These are phyloP conservation scores for Cyrtonyx montezumae DNA, from an alignment of 2,113 vertebrate species.

Conservation along the genomic window DNA sequence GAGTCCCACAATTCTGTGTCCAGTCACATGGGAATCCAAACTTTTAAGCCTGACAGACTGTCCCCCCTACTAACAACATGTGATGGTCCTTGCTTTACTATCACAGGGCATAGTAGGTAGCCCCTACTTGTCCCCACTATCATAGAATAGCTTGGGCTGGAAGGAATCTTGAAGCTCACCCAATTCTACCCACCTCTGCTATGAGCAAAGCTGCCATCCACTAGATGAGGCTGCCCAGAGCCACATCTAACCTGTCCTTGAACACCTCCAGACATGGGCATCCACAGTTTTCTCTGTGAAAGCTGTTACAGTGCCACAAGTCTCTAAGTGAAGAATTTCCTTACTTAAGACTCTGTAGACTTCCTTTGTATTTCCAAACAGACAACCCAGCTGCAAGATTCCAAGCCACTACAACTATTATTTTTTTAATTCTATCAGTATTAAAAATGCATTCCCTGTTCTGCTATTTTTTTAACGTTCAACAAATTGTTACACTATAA, in stretches of 20 bases:
- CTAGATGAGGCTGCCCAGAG: no score
- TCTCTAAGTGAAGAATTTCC: no score
- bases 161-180: no score
- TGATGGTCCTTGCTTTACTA: neutral
- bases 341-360: neutral
- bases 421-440: neutral
- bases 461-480: no score
- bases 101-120: neutral
- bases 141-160: no score
- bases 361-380: fast-evolving
- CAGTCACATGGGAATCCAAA: neutral
- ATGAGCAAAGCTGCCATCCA: no score
- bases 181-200: no score
- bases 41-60: neutral
- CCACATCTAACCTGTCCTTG: no score
- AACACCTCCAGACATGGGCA: no score
- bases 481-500: neutral
- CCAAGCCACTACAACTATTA: neutral
- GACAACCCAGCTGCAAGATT: neutral
- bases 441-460: no score
- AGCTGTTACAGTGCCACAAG: no score
- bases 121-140: neutral
- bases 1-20: neutral
- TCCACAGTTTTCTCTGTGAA: no score
- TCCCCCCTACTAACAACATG: neutral